Conservation (phyloP, 2,113 vertebrate genomes). For the Pelusios castaneus region DNA sequence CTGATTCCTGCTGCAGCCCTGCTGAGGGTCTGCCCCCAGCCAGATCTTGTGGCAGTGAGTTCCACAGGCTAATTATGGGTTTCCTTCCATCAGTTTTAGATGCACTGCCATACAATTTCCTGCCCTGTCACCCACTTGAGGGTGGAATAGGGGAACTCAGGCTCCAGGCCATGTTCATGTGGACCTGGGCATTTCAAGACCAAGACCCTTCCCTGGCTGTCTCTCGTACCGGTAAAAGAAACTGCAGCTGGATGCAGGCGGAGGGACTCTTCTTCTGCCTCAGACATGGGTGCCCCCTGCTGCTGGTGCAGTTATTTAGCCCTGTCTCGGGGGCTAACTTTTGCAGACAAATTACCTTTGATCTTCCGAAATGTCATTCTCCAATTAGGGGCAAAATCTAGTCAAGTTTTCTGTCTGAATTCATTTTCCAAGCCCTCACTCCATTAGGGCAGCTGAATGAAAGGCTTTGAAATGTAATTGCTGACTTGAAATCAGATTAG, state of each 20-base stretch:
- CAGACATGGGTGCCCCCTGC: fast-evolving
- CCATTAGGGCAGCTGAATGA: constrained; percentile 73
- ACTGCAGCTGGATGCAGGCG: fast-evolving
- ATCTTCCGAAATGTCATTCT: constrained; percentile 74
- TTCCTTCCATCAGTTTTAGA: background rate
- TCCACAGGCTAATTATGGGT: background rate
- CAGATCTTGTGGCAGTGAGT: background rate
- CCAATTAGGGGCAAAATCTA: constrained; percentile 75
- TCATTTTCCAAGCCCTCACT: constrained; percentile 76
- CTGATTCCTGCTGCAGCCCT: background rate
- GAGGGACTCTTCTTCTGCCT: too few relatives aligned
- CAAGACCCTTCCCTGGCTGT: background rate
- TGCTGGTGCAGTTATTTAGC: constrained; percentile 27
- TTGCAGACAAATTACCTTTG: constrained; percentile 74
- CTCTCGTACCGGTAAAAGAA: background rate
- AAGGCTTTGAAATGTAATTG: constrained; percentile 76
- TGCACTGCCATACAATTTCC: background rate
- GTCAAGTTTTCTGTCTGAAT: constrained; percentile 76
- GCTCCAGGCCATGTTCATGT: background rate
- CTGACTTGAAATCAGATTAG: constrained; percentile 74
- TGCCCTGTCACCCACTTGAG: background rate
- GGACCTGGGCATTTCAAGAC: background rate
- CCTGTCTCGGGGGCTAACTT: constrained; percentile 63
- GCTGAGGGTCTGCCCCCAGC: background rate
- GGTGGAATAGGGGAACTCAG: background rate